A percentile compares a stretch with the other conserved stretches of the same genome.
Evolutionary conservation across 2,113 vertebrate genomes (phyloP).

Genomic region (Lepisosteus oculatus): DNA sequence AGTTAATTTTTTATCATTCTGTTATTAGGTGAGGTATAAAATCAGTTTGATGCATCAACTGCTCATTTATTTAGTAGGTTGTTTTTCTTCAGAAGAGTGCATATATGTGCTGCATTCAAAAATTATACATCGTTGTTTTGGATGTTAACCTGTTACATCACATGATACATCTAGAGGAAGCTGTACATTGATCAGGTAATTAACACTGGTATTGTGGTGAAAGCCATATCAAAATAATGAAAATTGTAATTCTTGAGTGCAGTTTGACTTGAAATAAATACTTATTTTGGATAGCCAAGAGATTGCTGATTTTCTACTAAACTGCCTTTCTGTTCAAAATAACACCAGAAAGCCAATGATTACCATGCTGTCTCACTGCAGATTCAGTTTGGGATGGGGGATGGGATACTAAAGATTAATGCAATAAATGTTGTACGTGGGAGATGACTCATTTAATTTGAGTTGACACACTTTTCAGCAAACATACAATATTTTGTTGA

Average conservation of each 20-base stretch:
- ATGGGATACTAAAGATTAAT: no score
- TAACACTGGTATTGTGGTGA: background rate
- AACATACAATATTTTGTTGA: no score
- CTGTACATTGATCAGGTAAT: background rate
- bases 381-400: no score
- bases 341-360: no score
- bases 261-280: no score
- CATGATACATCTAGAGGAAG: background rate
- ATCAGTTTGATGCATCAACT: background rate
- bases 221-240: background rate
- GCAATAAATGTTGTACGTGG: no score
- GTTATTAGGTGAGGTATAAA: background rate
- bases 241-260: background rate
- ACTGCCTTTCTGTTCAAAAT: no score
- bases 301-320: background rate
- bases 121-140: background rate
- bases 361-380: no score
- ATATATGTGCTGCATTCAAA: background rate
- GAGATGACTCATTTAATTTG: no score
- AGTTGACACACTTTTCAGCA: no score
- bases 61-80: background rate
- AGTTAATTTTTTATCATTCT: background rate
- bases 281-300: no score
- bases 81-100: background rate
- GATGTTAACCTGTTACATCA: background rate